A percentile compares a stretch with the other conserved stretches of the same genome.
Evolutionary conservation across 2,113 vertebrate genomes (phyloP).

Genomic region (Sylvilagus bachmani): DNA sequence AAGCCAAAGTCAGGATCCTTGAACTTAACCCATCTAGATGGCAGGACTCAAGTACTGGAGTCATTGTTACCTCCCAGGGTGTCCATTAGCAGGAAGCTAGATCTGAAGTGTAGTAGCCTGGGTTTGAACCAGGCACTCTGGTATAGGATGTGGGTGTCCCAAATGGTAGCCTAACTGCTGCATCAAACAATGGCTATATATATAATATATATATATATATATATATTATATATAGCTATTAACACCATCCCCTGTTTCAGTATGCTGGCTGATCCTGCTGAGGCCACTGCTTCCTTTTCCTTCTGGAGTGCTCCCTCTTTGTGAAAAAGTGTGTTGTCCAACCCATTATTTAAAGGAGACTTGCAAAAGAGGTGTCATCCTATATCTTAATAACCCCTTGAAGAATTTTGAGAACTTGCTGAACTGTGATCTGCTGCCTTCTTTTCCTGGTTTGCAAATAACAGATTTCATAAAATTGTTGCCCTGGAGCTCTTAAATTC

Average conservation of each 20-base stretch:
- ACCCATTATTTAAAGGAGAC: slow-evolving; percentile 55
- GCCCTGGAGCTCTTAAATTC: slow-evolving; percentile 56
- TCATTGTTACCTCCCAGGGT: too few relatives aligned
- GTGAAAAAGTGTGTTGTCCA: slow-evolving; percentile 45
- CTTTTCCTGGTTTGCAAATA: slow-evolving; percentile 47
- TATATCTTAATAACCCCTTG: slow-evolving; percentile 37
- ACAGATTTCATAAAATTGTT: slow-evolving; percentile 51
- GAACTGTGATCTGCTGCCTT: slow-evolving; percentile 16
- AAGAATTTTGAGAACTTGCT: slow-evolving; percentile 55
- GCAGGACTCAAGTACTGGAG: too few relatives aligned
- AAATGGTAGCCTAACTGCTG: too few relatives aligned
- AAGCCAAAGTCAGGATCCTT: too few relatives aligned
- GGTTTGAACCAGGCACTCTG: too few relatives aligned
- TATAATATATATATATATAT: too few relatives aligned
- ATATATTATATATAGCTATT: neutral
- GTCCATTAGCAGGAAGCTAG: too few relatives aligned
- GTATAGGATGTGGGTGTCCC: too few relatives aligned
- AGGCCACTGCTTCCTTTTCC: neutral
- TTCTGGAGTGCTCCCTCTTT: neutral
- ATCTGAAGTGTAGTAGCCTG: too few relatives aligned
- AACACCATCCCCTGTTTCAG: neutral
- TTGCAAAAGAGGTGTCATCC: neutral
- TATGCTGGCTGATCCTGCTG: neutral
- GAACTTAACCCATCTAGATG: too few relatives aligned
- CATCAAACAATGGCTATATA: too few relatives aligned